Percentiles rank a stretch among this genome's conserved stretches.
phyloP scores from a whole-genome alignment of 2,797 vertebrate species.

The Rachycentron canadum region DNA sequence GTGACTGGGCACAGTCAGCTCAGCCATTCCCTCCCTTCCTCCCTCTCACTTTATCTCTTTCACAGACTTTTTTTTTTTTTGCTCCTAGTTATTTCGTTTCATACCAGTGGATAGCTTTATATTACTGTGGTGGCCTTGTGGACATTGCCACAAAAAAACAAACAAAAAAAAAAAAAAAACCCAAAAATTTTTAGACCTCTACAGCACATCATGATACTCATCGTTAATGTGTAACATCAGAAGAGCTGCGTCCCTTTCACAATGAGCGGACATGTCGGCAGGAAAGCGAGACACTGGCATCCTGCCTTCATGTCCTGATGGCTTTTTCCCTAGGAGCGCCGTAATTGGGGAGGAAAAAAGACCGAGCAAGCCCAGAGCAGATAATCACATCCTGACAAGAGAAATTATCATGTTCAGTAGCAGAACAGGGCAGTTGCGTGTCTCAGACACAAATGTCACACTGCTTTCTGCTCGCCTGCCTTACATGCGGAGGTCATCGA shows the following conservation, averaged over 20 bases:
- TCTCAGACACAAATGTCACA: conserved; percentile 70
- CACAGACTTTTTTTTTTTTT: conserved; percentile 28
- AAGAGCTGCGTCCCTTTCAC: neutral
- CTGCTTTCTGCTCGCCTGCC: conserved; percentile 51
- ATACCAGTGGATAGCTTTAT: conserved; percentile 37
- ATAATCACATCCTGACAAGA: conserved; percentile 79
- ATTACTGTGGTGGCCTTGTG: conserved; percentile 1
- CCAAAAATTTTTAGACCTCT: neutral
- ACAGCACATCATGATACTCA: neutral
- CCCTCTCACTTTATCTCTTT: conserved; percentile 41
- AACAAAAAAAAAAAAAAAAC: no score
- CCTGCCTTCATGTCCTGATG: conserved; percentile 52
- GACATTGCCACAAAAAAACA: neutral
- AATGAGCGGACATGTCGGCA: conserved; percentile 23
- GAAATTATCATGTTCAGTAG: conserved; percentile 68
- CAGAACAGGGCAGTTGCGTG: conserved; percentile 59
- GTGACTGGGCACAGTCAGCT: conserved; percentile 76
- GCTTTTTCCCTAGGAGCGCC: conserved; percentile 45
- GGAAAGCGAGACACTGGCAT: conserved; percentile 29
- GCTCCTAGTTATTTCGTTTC: conserved; percentile 54
- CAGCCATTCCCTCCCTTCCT: conserved; percentile 45
- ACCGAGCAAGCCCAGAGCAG: conserved; percentile 53
- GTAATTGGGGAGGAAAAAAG: conserved; percentile 52
- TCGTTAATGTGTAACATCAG: conserved; percentile 28
- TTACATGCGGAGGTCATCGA: conserved; percentile 63